phyloP scores from a whole-genome alignment of 2,113 vertebrate species.

The Festucalex cinctus region DNA sequence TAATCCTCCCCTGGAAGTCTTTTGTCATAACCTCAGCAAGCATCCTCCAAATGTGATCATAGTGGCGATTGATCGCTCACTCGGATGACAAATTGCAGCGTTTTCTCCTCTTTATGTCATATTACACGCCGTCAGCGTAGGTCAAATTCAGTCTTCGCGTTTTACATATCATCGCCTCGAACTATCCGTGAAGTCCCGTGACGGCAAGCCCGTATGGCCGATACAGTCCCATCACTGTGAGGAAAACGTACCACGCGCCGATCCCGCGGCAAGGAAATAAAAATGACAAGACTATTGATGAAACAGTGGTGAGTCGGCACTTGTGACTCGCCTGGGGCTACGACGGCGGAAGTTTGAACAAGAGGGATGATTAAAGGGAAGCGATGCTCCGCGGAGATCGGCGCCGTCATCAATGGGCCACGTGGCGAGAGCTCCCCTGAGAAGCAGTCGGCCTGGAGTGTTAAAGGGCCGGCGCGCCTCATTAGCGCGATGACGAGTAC shows the following conservation, averaged over 20 bases:
- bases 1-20: neutral
- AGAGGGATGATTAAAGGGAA: conserved; percentile 71
- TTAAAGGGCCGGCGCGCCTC: conserved; percentile 64
- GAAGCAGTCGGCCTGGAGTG: conserved; percentile 44
- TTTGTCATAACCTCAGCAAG: neutral
- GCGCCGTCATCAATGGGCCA: conserved; percentile 60
- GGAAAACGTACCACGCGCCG: conserved; percentile 9
- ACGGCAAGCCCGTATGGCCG: conserved; percentile 6
- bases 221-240: neutral
- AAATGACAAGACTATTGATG: conserved; percentile 70
- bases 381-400: conserved; percentile 59
- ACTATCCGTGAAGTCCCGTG: conserved; percentile 47
- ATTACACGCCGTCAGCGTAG: conserved; percentile 23
- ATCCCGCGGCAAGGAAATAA: conserved; percentile 34
- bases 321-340: conserved; percentile 57
- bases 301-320: conserved; percentile 56
- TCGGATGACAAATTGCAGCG: conserved; percentile 8
- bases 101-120: conserved; percentile 19
- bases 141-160: conserved; percentile 27
- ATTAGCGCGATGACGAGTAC: conserved; percentile 70
- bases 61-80: neutral
- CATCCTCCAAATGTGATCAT: neutral
- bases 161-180: conserved; percentile 46
- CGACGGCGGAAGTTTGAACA: conserved; percentile 58
- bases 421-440: conserved; percentile 48